Conservation (phyloP, 2,113 vertebrate genomes). For the Microcebus tavaratra region DNA sequence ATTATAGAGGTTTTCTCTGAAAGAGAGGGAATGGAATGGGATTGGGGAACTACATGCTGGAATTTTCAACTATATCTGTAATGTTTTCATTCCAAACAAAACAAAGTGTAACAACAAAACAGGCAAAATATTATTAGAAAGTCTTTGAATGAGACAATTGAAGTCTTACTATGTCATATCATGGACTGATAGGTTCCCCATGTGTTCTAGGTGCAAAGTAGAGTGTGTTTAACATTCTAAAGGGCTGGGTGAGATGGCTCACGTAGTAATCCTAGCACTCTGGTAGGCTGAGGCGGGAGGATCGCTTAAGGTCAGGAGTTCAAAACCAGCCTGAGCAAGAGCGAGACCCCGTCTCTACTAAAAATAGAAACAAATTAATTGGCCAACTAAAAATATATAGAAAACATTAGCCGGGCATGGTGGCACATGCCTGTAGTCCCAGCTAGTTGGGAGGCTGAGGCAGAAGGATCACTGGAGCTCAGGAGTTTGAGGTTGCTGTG, state of each 20-base stretch:
- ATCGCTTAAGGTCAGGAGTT: too few relatives aligned
- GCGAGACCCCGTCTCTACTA: too few relatives aligned
- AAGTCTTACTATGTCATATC: not conserved
- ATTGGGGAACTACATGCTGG: not conserved
- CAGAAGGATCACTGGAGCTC: too few relatives aligned
- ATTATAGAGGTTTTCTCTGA: not conserved
- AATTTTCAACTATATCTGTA: not conserved
- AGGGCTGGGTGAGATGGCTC: not conserved
- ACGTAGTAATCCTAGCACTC: too few relatives aligned
- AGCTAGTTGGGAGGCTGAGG: too few relatives aligned
- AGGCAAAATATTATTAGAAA: conserved; percentile 8
- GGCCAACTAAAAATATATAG: too few relatives aligned
- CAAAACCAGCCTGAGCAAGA: too few relatives aligned
- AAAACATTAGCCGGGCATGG: too few relatives aligned
- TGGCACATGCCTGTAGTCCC: too few relatives aligned
- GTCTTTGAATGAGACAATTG: not conserved
- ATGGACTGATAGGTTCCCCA: not conserved
- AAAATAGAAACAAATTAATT: too few relatives aligned
- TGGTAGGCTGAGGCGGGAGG: too few relatives aligned
- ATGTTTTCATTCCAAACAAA: conserved; percentile 19
- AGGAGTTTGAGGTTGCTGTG: too few relatives aligned
- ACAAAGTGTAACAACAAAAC: not conserved
- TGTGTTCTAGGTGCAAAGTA: not conserved
- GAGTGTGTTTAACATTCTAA: not conserved
- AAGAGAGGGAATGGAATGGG: not conserved